Evolutionary conservation across 2,888 invertebrate species (phyloP).

Genomic region (Phalera bucephala): DNA sequence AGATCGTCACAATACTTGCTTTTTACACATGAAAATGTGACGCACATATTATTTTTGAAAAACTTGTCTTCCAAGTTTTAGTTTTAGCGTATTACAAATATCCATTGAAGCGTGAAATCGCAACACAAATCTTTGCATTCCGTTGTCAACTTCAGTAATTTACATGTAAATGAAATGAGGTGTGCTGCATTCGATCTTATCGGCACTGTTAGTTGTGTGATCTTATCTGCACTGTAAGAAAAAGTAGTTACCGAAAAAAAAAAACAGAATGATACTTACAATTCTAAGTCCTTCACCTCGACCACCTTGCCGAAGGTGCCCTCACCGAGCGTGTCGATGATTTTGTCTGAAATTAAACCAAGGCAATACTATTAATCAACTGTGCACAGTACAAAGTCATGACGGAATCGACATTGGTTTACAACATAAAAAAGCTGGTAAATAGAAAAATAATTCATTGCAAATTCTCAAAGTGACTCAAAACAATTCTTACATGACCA

Average conservation of each 20-base stretch:
- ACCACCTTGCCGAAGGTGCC: slow-evolving; percentile 99
- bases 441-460: slow-evolving; percentile 16
- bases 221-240: background rate
- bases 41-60: too few species aligned
- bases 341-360: slow-evolving; percentile 96
- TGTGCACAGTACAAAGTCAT: slow-evolving; percentile 56
- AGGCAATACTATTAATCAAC: slow-evolving; percentile 57
- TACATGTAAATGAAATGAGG: too few species aligned
- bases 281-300: slow-evolving; percentile 97
- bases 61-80: too few species aligned
- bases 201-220: too few species aligned
- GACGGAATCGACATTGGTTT: slow-evolving; percentile 59
- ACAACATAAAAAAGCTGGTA: slow-evolving; percentile 24
- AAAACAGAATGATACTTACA: slow-evolving; percentile 85
- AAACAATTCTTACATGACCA: slow-evolving; percentile 30
- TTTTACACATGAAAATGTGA: too few species aligned
- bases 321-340: slow-evolving; percentile 98
- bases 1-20: too few species aligned
- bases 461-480: slow-evolving; percentile 12
- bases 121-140: too few species aligned
- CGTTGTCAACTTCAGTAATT: too few species aligned
- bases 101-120: too few species aligned
- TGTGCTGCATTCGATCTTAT: background rate
- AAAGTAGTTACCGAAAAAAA: too few species aligned
- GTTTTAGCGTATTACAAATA: too few species aligned